Evolutionary conservation across 1,140 invertebrate genomes (phyloP), one percentile per base, ranked within the genome.

Genomic region (Euura saliciscinereae): DNA sequence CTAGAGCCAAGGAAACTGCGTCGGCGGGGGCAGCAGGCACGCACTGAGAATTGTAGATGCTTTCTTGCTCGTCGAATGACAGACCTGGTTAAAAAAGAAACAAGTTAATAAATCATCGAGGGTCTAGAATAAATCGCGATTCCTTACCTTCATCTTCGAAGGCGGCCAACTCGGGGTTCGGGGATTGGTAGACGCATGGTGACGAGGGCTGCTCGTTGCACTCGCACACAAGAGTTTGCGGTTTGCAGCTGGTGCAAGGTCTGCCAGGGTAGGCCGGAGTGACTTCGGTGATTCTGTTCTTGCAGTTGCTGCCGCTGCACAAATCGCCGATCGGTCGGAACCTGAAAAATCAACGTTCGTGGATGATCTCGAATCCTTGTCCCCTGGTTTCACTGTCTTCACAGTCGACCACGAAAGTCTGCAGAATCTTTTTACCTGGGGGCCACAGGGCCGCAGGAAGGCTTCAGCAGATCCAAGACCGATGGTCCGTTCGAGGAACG

Each of bases 1-100:
- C 86, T 44, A 88, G 44, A 42, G 80, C 76, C 10, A 88, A 76
- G n/a, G 88, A 88, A 3, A 88, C 84, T 42, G 88, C 83, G 78
- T 88, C 88, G 2, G 87, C 86, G 2, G 86, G 81, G 11, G 79
- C 11, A 28, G 66, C 45, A 65, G 78, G 43, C 43, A 71, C 66
- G 66, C 28, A 10, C 10, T 67, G 13, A 3, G 28, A 3, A 8
- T 67, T 67, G 66, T 67, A 67, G 28, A 67, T 67, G 66, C 28
- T 80, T 74, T 79, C 65, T 79, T 82, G 46, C 81, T 81, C 74
- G 82, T 84, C 5, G 83, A 83, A 45, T 80, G 68, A 66, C 76
- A 74, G n/a, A 81, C 82, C 43, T 83, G 83, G 64, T 28, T 28
- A 28, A 79, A 70, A 51, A 46, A 64, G 4, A 4, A 43, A 45